Evolutionary conservation across 2,888 invertebrate species (phyloP).

Genomic region (Abrostola triplasia): DNA sequence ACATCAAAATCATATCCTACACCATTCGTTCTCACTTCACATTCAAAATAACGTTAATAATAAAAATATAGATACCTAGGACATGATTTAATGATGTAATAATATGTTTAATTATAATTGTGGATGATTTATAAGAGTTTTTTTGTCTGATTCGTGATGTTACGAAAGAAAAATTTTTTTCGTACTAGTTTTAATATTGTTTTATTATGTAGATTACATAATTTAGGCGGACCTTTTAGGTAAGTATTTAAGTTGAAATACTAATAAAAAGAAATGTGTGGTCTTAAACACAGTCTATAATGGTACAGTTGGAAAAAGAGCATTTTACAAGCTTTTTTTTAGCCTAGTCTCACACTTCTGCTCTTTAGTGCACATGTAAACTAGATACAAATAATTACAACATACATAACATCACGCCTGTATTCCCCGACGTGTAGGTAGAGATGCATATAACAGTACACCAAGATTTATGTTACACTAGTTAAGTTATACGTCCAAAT

Average conservation of each 20-base stretch:
- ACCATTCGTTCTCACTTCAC: constrained; percentile 25
- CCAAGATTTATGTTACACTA: too few species aligned
- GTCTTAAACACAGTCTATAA: background rate
- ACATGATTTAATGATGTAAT: constrained; percentile 28
- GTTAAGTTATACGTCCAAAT: too few species aligned
- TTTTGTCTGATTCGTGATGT: constrained; percentile 5
- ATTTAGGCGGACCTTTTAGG: background rate
- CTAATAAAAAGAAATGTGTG: background rate
- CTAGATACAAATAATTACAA: too few species aligned
- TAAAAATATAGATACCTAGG: constrained; percentile 12
- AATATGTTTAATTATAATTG: constrained; percentile 28
- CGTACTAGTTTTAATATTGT: background rate
- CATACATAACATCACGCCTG: too few species aligned
- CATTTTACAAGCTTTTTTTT: too few species aligned
- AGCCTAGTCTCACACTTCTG: background rate
- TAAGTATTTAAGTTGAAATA: background rate
- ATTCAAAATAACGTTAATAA: constrained; percentile 10
- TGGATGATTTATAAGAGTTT: constrained; percentile 22
- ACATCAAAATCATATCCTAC: constrained; percentile 29
- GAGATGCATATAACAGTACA: too few species aligned
- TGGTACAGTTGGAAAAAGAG: background rate
- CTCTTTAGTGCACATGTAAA: too few species aligned
- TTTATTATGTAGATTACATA: background rate
- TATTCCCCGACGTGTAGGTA: too few species aligned
- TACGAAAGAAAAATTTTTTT: background rate